Base-by-base conservation (phyloP, 2,888 invertebrate genomes). In the Dermolepida albohirtum region DNA sequence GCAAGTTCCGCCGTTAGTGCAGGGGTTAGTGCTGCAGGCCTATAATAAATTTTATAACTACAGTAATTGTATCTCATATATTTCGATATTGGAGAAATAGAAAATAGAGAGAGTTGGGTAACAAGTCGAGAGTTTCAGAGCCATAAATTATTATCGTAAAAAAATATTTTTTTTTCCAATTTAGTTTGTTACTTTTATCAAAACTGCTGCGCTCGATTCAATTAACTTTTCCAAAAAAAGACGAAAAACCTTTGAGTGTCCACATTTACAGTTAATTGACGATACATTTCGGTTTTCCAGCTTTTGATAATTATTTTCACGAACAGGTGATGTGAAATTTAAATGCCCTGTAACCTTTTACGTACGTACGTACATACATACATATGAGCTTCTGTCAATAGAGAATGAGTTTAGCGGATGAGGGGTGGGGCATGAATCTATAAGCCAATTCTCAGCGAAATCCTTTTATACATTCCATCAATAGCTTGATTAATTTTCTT, bases 1-100 rank as follows among this genome's bases (percentile, higher is more conserved):
- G 81, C 92, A 92, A 51, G 91, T 91, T 64, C 92, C 92, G 39
- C 92, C 92, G 79, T 92, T 90, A 52, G 89, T 88, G 79, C 92
- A 92, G 0, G 91, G 91, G 79, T 90, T 91, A 73, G 89, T 89
- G 65, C 73, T 89, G 81, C 92, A 92, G 50, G 89, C 88, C 90
- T 92, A 85, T 57, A 81, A 78, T 69, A 71, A 73, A 49, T 70
- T 55, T 55, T 41, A 40, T 16, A 16, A 47, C 8, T 14, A 47
- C 14, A 14, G 17, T 47, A 14, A 8, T 16, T 47, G 14, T 47
- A 47, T 14, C 10, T 11, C 5, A 5, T 12, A 12, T 12, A 6
- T 12, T 43, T 47, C 14, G 10, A 14, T 47, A 47, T 14, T 47
- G 17, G 16, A 44, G 8, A 70, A 44, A 68, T 27, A 12, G 14